A percentile compares a stretch with the other conserved stretches of the same genome.
These are phyloP conservation scores for Drosophila ananassae DNA, from an alignment of 1,140 invertebrate species.

Conservation along the genomic window DNA sequence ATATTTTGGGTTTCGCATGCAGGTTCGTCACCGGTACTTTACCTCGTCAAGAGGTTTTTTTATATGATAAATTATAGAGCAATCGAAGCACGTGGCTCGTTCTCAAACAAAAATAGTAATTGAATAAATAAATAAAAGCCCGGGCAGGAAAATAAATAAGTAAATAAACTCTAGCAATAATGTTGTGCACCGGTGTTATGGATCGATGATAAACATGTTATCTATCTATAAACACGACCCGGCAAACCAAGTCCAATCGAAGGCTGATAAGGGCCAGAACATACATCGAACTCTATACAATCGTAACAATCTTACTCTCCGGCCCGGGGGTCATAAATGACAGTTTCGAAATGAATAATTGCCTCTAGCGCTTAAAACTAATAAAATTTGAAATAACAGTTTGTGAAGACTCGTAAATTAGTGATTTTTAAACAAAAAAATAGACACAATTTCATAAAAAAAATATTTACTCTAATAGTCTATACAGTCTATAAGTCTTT, in stretches of 20 bases:
- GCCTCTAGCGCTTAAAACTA: neutral
- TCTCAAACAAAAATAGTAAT: slow-evolving; percentile 50
- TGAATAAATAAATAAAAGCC: slow-evolving; percentile 43
- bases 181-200: slow-evolving; percentile 45
- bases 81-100: slow-evolving; percentile 53
- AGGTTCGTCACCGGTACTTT: no score
- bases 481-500: no score
- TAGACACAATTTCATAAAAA: neutral
- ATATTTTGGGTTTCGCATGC: no score
- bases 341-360: slow-evolving; percentile 10
- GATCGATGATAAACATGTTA: slow-evolving; percentile 57
- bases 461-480: no score
- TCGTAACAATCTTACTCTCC: no score
- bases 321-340: slow-evolving; percentile 3
- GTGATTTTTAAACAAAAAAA: neutral
- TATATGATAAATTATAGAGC: slow-evolving; percentile 64
- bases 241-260: slow-evolving; percentile 33
- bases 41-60: no score
- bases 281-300: slow-evolving; percentile 16
- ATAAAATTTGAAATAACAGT: neutral
- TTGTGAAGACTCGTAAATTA: neutral
- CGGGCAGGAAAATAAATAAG: slow-evolving; percentile 44
- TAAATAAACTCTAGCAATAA: slow-evolving; percentile 31
- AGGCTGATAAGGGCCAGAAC: slow-evolving; percentile 46
- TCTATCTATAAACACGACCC: slow-evolving; percentile 41